These are phyloP conservation scores for Adelges cooleyi DNA, from an alignment of 1,140 invertebrate species.

Conservation along the genomic window DNA sequence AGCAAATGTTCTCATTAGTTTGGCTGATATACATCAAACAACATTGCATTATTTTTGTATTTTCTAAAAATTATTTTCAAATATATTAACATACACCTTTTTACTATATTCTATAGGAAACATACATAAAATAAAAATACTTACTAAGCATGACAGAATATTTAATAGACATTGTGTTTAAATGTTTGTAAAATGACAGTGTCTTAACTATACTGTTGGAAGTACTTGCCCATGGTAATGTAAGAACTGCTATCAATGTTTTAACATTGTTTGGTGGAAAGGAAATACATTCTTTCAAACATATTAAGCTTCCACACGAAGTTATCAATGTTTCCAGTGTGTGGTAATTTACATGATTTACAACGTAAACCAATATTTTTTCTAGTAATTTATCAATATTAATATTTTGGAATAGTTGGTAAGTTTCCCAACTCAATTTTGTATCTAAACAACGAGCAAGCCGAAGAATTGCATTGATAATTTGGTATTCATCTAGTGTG, in stretches of 20 bases:
- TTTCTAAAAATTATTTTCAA: neutral
- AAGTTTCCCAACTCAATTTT: neutral
- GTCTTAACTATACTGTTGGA: neutral
- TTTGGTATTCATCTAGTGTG: neutral
- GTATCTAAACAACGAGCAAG: constrained; percentile 6
- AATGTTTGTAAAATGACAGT: neutral
- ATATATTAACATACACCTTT: neutral
- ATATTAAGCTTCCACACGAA: neutral
- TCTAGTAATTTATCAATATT: constrained; percentile 1
- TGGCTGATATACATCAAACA: constrained; percentile 4
- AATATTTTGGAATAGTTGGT: neutral
- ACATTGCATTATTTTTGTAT: neutral
- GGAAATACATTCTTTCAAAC: neutral
- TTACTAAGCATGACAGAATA: constrained; percentile 1
- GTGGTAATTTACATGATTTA: neutral
- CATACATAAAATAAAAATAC: neutral
- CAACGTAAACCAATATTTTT: neutral
- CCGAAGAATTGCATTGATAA: neutral
- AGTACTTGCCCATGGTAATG: neutral
- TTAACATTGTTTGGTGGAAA: neutral
- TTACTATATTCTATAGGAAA: too few relatives aligned
- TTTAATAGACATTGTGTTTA: neutral
- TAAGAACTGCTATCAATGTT: neutral
- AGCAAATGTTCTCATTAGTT: neutral
- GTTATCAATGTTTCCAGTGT: neutral